Evolutionary conservation across 1,140 invertebrate species (phyloP).

Genomic region (Drosophila orosa): DNA sequence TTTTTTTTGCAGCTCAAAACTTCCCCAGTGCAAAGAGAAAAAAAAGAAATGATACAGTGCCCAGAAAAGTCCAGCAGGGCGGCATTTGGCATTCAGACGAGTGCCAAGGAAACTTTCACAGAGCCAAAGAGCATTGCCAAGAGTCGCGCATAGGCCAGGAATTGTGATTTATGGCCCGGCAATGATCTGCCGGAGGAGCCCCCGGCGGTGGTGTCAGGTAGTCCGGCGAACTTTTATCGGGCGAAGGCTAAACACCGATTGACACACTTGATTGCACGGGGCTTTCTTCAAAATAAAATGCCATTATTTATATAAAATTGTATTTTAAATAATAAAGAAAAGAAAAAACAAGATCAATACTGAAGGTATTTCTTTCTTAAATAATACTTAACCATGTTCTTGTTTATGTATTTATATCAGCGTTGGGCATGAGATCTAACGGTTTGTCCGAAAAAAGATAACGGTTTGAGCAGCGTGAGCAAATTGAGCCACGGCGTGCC

Average conservation of each 20-base stretch:
- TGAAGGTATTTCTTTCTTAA: no score
- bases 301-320: no score
- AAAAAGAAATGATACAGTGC: constrained; percentile 78
- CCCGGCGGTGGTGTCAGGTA: constrained; percentile 8
- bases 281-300: no score
- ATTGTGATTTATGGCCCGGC: constrained; percentile 46
- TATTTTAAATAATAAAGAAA: no score
- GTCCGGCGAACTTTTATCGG: constrained; percentile 3
- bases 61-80: constrained; percentile 38
- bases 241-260: neutral
- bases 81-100: constrained; percentile 21
- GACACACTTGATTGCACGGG: constrained; percentile 8
- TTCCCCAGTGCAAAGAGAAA: constrained; percentile 52
- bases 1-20: constrained; percentile 7
- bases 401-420: no score
- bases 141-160: constrained; percentile 37
- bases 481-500: no score
- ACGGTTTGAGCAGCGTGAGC: no score
- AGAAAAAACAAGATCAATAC: no score
- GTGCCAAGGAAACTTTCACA: constrained; percentile 52
- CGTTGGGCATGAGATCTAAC: no score
- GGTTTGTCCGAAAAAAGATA: no score
- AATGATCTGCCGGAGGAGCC: constrained; percentile 11
- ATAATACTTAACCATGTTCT: no score
- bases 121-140: constrained; percentile 47